Percentiles rank a stretch among this genome's conserved stretches.
phyloP scores from a whole-genome alignment of 30 jellyfish, hydroid and myxozoan genomes.

The Turritopsis rubra region DNA sequence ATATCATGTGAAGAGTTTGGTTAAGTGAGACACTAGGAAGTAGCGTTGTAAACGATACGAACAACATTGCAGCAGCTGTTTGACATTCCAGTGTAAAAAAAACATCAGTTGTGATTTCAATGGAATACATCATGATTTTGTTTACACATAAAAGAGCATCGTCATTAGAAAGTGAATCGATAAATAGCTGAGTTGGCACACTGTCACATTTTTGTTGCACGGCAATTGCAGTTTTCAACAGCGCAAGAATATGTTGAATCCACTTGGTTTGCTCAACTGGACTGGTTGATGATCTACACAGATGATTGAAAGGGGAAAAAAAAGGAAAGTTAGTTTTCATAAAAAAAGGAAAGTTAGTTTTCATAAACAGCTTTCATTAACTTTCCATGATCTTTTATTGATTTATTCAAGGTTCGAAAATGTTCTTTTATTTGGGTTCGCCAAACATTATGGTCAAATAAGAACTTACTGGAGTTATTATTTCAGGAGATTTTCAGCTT shows the following conservation, averaged over 20 bases:
- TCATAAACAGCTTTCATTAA: too few relatives aligned
- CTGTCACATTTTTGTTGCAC: slow-evolving; percentile 26
- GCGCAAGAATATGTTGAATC: neutral
- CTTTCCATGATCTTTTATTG: too few relatives aligned
- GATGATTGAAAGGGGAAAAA: neutral
- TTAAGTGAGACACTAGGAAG: slow-evolving; percentile 4
- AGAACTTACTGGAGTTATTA: too few relatives aligned
- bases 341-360: too few relatives aligned
- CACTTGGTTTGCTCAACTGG: neutral
- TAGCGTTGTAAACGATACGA: slow-evolving; percentile 36
- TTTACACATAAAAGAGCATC: neutral
- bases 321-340: neutral
- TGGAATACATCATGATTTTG: slow-evolving; percentile 3
- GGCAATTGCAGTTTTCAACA: slow-evolving; percentile 18
- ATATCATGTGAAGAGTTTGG: neutral
- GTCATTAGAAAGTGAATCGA: neutral
- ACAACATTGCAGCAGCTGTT: slow-evolving; percentile 64
- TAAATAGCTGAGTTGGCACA: neutral
- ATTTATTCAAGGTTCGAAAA: too few relatives aligned
- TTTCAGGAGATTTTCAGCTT: too few relatives aligned
- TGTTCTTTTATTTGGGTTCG: too few relatives aligned
- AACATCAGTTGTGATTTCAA: slow-evolving; percentile 27
- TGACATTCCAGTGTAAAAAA: slow-evolving; percentile 59
- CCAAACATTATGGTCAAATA: too few relatives aligned
- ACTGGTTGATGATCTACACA: neutral